Conservation (phyloP, 1,140 invertebrate genomes). For the Panagrolaimus sp. region DNA sequence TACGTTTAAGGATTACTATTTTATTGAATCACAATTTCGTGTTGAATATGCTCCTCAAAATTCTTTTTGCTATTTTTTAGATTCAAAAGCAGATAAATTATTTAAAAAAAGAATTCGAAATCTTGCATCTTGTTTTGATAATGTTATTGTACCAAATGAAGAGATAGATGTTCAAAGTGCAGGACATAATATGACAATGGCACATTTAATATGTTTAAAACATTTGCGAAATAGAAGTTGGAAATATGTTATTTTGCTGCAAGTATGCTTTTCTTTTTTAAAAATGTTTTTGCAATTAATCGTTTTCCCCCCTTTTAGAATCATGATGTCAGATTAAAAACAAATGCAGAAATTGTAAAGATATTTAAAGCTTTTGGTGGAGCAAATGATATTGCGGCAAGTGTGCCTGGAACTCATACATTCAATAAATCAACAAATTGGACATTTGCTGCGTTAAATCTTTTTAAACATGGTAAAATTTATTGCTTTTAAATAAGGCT, state of each 20-base stretch:
- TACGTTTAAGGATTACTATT: slow-evolving; percentile 31
- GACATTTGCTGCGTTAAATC: slow-evolving; percentile 23
- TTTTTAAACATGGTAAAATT: slow-evolving; percentile 33
- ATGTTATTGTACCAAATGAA: slow-evolving; percentile 27
- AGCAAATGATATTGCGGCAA: slow-evolving; percentile 33
- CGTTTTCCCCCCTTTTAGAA: slow-evolving; percentile 19
- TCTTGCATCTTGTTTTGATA: slow-evolving; percentile 30
- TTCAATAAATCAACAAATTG: slow-evolving; percentile 19
- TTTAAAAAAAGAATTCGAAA: slow-evolving; percentile 26
- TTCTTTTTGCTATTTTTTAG: slow-evolving; percentile 35
- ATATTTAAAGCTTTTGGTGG: slow-evolving; percentile 30
- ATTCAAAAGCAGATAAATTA: slow-evolving; percentile 24
- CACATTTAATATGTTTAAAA: slow-evolving; percentile 28
- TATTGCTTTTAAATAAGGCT: too few species aligned
- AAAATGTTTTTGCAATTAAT: not conserved
- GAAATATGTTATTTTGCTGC: slow-evolving; percentile 28
- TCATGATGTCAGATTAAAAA: slow-evolving; percentile 37
- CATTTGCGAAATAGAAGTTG: slow-evolving; percentile 17
- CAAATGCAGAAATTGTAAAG: slow-evolving; percentile 32
- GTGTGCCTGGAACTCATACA: not conserved
- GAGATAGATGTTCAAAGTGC: slow-evolving; percentile 24
- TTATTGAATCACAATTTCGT: slow-evolving; percentile 35
- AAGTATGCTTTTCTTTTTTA: slow-evolving; percentile 7
- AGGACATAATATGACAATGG: slow-evolving; percentile 25
- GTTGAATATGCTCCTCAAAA: slow-evolving; percentile 36